Base-by-base conservation (phyloP, 64 coral and sea anemone species). In the Orbicella faveolata region DNA sequence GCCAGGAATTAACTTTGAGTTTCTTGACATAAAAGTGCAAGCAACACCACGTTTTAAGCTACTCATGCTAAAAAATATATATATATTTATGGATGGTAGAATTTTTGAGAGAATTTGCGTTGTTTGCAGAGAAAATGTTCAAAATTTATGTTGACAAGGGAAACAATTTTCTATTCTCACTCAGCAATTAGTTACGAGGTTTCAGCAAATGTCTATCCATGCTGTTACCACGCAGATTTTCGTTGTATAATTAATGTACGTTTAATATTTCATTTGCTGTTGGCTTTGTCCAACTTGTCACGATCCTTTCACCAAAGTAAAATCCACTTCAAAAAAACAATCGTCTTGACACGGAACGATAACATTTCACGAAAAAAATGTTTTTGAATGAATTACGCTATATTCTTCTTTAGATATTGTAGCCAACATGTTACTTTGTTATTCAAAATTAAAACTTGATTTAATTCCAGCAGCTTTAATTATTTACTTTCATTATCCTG, bases 161-260 rank as follows among this genome's bases (percentile, higher is more conserved):
- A 5, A 70, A 25, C 10, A 70, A 6, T 70, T 67, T 25, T 3
- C 9, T 25, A 1, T 11, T 23, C 2, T 59, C 55, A 2, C 55
- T 59, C 15, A 16, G 21, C 67, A 25, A 26, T 25, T 68, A 70
- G n/a, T 70, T 70, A 67, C 23, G n/a, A 25, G 65, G 21, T 12
- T n/a, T 70, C 25, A 26, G 67, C 10, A 70, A 69, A 26, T 70
- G 21, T 52, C 41, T 52, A 19, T 20, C 41, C 37, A 78, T 52
- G 19, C 37, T 21, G 8, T 78, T 51, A 34, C 36, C 75, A 44
- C 37, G 16, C 16, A 33, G 4, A 67, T 23, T 11, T 4, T 26
- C 12, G 48, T 79, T 81, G 57, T 21, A 81, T 61, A 61, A 36
- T 81, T 81, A 63, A 81, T 81, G 3, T 63, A 15, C 52, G 35